Percentiles rank a stretch among this genome's conserved stretches.
Conservation (phyloP, 2,888 invertebrate species). For the Tetheella fluctuosa region DNA sequence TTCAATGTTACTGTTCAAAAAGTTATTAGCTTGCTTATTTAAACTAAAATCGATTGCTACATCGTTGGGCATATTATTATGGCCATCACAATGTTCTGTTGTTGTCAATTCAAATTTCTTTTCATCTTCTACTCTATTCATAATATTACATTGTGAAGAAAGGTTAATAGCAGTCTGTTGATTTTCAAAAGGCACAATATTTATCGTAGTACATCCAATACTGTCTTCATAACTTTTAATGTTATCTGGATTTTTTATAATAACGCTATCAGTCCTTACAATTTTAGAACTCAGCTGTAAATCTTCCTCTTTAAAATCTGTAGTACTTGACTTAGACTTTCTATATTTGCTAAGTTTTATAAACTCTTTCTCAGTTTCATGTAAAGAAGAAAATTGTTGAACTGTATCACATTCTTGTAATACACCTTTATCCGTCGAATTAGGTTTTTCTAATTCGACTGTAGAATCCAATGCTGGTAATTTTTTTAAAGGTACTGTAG, state of each 20-base stretch:
- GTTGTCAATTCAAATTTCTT: constrained; percentile 18
- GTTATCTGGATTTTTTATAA: constrained; percentile 79
- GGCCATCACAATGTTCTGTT: constrained; percentile 20
- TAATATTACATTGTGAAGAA: constrained; percentile 40
- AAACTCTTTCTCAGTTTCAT: constrained; percentile 56
- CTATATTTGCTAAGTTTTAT: constrained; percentile 73
- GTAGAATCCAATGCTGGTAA: constrained; percentile 46
- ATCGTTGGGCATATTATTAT: constrained; percentile 27
- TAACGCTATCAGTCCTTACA: constrained; percentile 74
- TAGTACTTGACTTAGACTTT: constrained; percentile 53
- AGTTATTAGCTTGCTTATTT: constrained; percentile 43
- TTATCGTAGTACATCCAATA: constrained; percentile 4
- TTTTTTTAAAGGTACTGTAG: constrained; percentile 43
- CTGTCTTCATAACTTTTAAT: constrained; percentile 47
- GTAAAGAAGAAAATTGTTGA: constrained; percentile 33
- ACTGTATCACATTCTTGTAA: constrained; percentile 26
- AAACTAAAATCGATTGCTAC: constrained; percentile 69
- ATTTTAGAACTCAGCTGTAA: constrained; percentile 34
- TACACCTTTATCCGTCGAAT: constrained; percentile 24
- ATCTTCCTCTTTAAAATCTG: constrained; percentile 37
- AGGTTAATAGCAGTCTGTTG: constrained; percentile 50
- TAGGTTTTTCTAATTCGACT: constrained; percentile 34
- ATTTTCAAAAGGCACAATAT: constrained; percentile 18
- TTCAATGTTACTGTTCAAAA: constrained; percentile 17
- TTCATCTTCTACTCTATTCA: constrained; percentile 13